Base-by-base conservation (phyloP, 2,888 invertebrate genomes). In the Adelphocoris suturalis region DNA sequence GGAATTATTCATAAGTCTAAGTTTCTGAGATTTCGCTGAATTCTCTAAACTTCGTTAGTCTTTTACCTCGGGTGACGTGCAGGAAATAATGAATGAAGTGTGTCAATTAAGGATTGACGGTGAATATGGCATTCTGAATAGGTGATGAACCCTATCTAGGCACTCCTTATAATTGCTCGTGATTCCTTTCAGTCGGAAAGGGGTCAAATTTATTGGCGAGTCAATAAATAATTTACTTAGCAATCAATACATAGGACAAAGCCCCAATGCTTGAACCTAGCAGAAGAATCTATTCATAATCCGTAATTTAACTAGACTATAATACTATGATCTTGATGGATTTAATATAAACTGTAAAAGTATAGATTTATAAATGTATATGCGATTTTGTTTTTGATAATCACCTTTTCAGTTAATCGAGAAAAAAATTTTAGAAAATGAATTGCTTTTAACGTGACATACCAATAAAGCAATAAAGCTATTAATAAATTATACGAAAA, bases 1-100 rank as follows among this genome's bases (percentile, higher is more conserved):
- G 23, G 23, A 68, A 68, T 68, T 23, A 68, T 68, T 68, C 68
- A 68, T 68, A 19, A 9, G 11, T 12, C 19, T 2, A 68, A 68
- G 68, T 68, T 68, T 68, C 68, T 27, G 68, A 23, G 68, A 68
- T 68, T 68, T 23, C 23, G 27, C 27, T 68, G 12, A 13, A 68
- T 27, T 23, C 68, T 7, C 9, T 5, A 27, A 68, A 68, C 68
- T 68, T 68, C 23, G 68, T 68, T 61, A 27, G 11, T 19, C 68
- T 23, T 7, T 37, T 27, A 68, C 23, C 68, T 7, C 23, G 23
- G 23, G 27, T 68, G 27, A 23, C 5, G 23, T 68, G 68, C 19
- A 23, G 23, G 23, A 23, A 68, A 19, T 68, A 27, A 68, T 68
- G 4, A 68, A 68, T 68, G 23, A 68, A 19, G 3, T 3, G 19